These are phyloP conservation scores for Sarcophilus harrisii DNA, from an alignment of 2,797 vertebrate genomes.

Conservation along the genomic window DNA sequence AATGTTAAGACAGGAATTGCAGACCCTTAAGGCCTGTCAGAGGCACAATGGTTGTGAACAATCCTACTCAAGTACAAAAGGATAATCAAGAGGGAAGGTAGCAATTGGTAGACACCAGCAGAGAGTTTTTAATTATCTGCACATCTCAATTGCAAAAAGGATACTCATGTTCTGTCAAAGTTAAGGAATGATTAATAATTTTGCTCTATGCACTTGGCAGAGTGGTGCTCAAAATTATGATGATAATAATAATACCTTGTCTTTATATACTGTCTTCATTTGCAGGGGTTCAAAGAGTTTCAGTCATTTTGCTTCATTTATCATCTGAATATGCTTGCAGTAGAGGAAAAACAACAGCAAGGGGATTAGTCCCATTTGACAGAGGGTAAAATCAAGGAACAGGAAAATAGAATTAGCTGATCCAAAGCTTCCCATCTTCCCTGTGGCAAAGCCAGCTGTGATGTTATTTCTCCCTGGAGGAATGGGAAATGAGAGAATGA, in stretches of 20 bases:
- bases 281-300: background rate
- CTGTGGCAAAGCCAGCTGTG: background rate
- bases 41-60: background rate
- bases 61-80: background rate
- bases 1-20: background rate
- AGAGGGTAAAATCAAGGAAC: background rate
- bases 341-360: background rate
- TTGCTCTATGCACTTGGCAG: slow-evolving; percentile 46
- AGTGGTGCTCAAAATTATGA: slow-evolving; percentile 36
- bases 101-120: background rate
- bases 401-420: background rate
- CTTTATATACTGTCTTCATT: background rate
- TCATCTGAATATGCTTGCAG: background rate
- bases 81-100: background rate
- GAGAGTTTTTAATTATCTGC: slow-evolving; percentile 25
- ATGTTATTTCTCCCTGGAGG: background rate
- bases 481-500: background rate
- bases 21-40: background rate
- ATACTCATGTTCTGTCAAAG: slow-evolving; percentile 27
- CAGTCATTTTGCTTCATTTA: slow-evolving; percentile 11
- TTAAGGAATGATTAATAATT: slow-evolving; percentile 33
- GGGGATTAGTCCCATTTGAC: background rate
- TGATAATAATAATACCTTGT: slow-evolving; percentile 27
- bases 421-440: background rate
- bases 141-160: slow-evolving; percentile 1